Evolutionary conservation across 2,113 vertebrate genomes (phyloP), one percentile per base, ranked within the genome.

Genomic region (Myrmecobius fasciatus): DNA sequence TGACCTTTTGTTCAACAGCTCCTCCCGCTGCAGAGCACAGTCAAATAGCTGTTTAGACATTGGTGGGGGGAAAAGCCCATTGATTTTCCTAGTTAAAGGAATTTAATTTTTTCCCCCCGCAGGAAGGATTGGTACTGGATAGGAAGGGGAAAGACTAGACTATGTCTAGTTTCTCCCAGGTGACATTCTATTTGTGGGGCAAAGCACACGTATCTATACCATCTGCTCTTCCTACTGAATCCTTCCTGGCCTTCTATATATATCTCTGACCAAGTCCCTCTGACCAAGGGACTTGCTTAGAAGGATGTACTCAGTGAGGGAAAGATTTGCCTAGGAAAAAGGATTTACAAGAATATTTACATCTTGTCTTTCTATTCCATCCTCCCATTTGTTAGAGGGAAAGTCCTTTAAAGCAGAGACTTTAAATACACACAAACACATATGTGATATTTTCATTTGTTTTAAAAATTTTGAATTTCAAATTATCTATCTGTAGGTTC

Each of bases 1-100:
- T 97, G 97, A 98, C 98, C 98, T 98, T 98, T 98, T 98, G 96
- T 98, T 98, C 97, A 97, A 92, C 25, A 94, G 94, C 91, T 89
- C 95, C 95, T 75, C 46, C 96, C 92, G 94, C 92, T 96, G 96
- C 2, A 97, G 97, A 94, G 94, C 95, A 95, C 96, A 98, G 97
- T 96, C 96, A 97, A 98, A 96, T 54, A 95, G 95, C 98, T 97
- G 96, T 98, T 98, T 97, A 97, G 98, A 95, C 97, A 97, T 94
- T 3, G 48, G 97, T 91, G 90, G 91, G 93, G 93, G 94, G 96
- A 88, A 95, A 97, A 96, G 51, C 46, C 95, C 95, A 98, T 96
- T 97, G 98, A 98, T 98, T 98, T 98, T 95, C 95, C 92, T 94
- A 94, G 95, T 97, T 96, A 91, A 95, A 22, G 96, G 93, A 96